Evolutionary conservation across 64 coral and sea anemone genomes (phyloP), one percentile per base, ranked within the genome.

Genomic region (Dendronephthya gigantea): DNA sequence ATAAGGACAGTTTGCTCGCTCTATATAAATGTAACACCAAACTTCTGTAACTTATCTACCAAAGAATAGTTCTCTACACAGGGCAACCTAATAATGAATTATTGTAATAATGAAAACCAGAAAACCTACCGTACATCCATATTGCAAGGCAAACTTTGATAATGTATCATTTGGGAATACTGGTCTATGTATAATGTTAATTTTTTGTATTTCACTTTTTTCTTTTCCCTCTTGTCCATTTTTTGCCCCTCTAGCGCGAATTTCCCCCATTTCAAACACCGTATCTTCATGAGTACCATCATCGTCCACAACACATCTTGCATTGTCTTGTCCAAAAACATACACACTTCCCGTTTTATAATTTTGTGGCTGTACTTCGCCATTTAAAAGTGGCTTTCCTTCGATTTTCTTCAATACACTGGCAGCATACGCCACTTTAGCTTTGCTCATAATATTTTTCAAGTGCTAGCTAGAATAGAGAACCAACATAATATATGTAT

Each of bases 101-200:
- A 10, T 50, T 52, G 23, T 12, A 12, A 52, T 52, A 16, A 52
- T 16, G 16, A 50, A 9, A 50, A 50, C 7, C 7, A 50, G 23
- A 2, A 27, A 9, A 29, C 72, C 36, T 34, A 79, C 72, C 72
- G 72, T 79, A 79, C 72, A 79, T 34, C 72, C 72, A 79, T 79
- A 79, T 34, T 79, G 72, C 29, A 79, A 79, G 13, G 72, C 72
- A 79, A 79, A 79, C 16, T 79, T 79, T 29, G 72, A 79, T 15
- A 79, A 35, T 36, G 72, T 79, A 19, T 79, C 72, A 79, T 79
- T 79, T 2, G 72, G 72, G 32, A 79, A 79, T 34, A 79, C 72
- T 33, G 72, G 72, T 79, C 72, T 79, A 79, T 34, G 30, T 16
- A 79, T 79, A 39, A 79, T 34, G 14, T 79, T 79, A 79, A 79